phyloP scores from a whole-genome alignment of 1,140 invertebrate species.

The Philotrypesis tridentata region DNA sequence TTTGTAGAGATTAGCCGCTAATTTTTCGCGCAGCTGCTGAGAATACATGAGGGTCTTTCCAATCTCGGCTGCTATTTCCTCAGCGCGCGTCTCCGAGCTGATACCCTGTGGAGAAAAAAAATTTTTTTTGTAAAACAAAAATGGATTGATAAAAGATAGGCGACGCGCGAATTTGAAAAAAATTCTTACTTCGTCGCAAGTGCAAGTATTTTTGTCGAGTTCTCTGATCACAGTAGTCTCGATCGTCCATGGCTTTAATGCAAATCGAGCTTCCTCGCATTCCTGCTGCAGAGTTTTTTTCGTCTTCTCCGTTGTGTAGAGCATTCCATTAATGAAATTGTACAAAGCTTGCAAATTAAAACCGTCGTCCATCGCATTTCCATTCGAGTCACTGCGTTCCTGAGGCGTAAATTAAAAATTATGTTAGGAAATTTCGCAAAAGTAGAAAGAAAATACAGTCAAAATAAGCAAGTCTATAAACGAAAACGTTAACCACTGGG shows the following conservation, averaged over 20 bases:
- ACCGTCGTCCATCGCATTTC: constrained; percentile 30
- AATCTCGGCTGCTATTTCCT: constrained; percentile 62
- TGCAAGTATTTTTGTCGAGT: constrained; percentile 57
- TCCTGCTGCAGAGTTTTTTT: constrained; percentile 60
- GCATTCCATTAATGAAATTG: constrained; percentile 56
- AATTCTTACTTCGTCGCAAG: constrained; percentile 63
- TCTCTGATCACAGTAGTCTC: constrained; percentile 55
- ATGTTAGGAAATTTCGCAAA: not conserved
- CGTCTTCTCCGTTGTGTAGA: constrained; percentile 59
- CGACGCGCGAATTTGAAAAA: not conserved
- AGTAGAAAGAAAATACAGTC: constrained; percentile 46
- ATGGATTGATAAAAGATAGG: too few relatives aligned
- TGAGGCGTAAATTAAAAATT: constrained; percentile 46
- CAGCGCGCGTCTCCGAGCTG: constrained; percentile 48
- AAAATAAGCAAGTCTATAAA: constrained; percentile 39
- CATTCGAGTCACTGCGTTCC: constrained; percentile 28
- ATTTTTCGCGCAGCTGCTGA: constrained; percentile 57
- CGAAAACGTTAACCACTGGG: constrained; percentile 37
- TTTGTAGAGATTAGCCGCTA: constrained; percentile 25
- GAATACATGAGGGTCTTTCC: constrained; percentile 60
- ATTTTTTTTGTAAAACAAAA: not conserved
- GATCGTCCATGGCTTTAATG: constrained; percentile 63
- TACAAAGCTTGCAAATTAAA: constrained; percentile 56
- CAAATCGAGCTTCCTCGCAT: constrained; percentile 65
- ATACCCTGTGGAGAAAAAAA: not conserved